Evolutionary conservation across 1,140 invertebrate genomes (phyloP), one percentile per base, ranked within the genome.

Genomic region (Heliconius hewitsoni): DNA sequence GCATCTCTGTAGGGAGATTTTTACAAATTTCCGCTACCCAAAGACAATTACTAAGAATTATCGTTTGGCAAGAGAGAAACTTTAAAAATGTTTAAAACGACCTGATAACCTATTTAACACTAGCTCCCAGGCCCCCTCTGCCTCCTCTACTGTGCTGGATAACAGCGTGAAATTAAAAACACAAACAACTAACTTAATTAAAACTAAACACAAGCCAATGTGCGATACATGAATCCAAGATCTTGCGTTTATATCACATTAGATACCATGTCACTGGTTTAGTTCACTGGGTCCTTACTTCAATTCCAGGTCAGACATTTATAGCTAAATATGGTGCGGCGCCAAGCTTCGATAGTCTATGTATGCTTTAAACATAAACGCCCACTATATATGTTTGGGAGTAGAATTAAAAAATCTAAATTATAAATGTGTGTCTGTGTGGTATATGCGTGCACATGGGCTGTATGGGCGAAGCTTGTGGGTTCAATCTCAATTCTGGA

Each of bases 241-340:
- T 66, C 11, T 18, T 30, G 27, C 23, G 8, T 66, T 3, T 27
- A 66, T 23, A 18, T 66, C 13, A 13, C 78, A 2, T 70, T 73
- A 71, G 39, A 79, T 74, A 74, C 72, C 71, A 52, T 83, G 82
- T 82, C 82, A 83, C 55, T 74, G 55, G 76, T 78, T 79, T 79
- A 83, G 82, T 71, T 79, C 39, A 83, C 52, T 81, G 57, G 80
- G 77, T 77, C 70, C 79, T 30, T n/a, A 74, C 55, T 66, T 73
- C 27, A 73, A 81, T 82, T 82, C 80, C 78, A 83, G 82, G 82
- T 76, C 77, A 79, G 72, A 77, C 42, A 60, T 66, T 46, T 46
- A 46, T 16, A 39, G 71, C 80, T 78, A 76, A 75, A 57, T 74
- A 79, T 75, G 80, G 82, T 37, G 34, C 34, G 82, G 80, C 80